Evolutionary conservation across 2,888 invertebrate species (phyloP), one percentile per base, ranked within the genome.

Genomic region (Rugalucina vietnamica): DNA sequence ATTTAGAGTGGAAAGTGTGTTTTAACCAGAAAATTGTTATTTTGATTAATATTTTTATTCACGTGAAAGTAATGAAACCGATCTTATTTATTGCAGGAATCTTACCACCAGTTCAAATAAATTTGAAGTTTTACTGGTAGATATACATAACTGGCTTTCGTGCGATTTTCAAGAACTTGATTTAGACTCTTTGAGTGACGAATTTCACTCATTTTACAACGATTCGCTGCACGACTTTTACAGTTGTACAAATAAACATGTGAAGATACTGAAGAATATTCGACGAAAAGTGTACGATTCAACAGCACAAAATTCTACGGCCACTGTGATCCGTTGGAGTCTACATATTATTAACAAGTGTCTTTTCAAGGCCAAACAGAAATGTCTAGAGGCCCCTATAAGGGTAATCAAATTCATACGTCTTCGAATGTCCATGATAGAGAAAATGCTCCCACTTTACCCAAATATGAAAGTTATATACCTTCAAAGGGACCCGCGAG

Each of bases 391-490:
- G 18, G 65, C 65, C 1, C 24, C 65, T 8, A 24, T 65, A 2
- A 32, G 24, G 8, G 65, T 65, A 18, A 65, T 65, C 4, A 65
- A 65, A 29, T 65, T 65, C 8, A 65, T 65, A 65, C 65, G 65
- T n/a, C 5, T 65, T 5, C 32, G 18, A 1, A 34, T 65, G 65
- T 18, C 65, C 3, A 12, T 29, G 1, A 10, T 65, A 18, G 29
- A 1, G 18, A 21, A 65, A 5, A 21, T 65, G 18, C 18, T 65
- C 5, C 65, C 65, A 4, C 12, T 34, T 4, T 65, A 65, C 21
- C 65, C 65, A 10, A 34, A 65, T 29, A 65, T 65, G 65, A 65
- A 65, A 65, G 65, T 65, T 2, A 65, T 65, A 34, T 65, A 65
- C 21, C 34, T 65, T 10, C 65, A 65, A 34, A 8, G 65, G 21